Percentiles rank a stretch among this genome's conserved stretches.
phyloP scores from a whole-genome alignment of 2,113 vertebrate genomes.

The Salvelinus namaycush region DNA sequence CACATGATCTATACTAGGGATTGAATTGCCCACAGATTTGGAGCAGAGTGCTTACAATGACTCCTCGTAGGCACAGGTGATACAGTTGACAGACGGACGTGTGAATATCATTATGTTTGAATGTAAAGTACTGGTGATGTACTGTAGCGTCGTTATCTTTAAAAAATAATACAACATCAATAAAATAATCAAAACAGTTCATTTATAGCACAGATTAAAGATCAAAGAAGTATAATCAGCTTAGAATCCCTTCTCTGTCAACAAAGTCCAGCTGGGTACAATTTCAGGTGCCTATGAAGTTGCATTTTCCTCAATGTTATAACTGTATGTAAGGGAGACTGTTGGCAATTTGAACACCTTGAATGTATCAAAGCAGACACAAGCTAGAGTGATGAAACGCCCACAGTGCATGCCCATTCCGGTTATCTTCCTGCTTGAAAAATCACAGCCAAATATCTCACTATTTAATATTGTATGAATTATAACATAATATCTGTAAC shows the following conservation, averaged over 20 bases:
- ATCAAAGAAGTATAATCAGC: conserved; percentile 26
- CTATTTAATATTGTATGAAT: no score
- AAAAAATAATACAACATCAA: not conserved
- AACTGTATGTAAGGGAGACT: conserved; percentile 32
- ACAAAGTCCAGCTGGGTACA: conserved; percentile 35
- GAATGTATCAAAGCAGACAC: no score
- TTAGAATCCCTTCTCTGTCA: conserved; percentile 17
- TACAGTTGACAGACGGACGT: conserved; percentile 9
- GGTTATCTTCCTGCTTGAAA: no score
- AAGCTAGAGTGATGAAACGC: no score
- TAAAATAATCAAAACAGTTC: conserved; percentile 17
- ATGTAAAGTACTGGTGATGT: not conserved
- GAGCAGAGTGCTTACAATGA: conserved; percentile 18
- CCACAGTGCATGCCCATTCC: no score
- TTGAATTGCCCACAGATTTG: conserved; percentile 23
- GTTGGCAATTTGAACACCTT: no score
- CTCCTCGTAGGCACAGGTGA: conserved; percentile 7
- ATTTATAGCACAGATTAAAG: conserved; percentile 40
- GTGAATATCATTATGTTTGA: conserved; percentile 3
- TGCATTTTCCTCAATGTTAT: conserved; percentile 41
- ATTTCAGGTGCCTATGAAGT: conserved; percentile 34
- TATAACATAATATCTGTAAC: no score
- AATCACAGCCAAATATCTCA: no score
- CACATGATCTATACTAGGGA: conserved; percentile 28
- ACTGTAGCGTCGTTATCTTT: not conserved